Conservation (phyloP, 2,797 vertebrate species). For the Acrossocheilus wenchowensis region DNA sequence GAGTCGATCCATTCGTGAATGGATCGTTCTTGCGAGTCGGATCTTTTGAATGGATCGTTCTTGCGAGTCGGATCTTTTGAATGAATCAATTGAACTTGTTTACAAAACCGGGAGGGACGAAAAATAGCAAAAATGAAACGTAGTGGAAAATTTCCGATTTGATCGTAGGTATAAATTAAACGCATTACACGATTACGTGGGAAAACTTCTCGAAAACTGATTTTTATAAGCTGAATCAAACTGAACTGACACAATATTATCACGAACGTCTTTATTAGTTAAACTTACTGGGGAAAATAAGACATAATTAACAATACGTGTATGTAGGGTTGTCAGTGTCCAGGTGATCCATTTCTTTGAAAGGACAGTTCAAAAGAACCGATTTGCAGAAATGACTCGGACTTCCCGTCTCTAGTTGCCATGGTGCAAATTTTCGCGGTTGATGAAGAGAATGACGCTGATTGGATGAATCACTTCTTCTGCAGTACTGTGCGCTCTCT, state of each 20-base stretch:
- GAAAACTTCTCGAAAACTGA: background rate
- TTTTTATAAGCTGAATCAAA: background rate
- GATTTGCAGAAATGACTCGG: background rate
- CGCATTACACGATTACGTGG: background rate
- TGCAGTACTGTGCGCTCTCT: background rate
- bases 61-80: background rate
- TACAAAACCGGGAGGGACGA: background rate
- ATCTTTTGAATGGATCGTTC: background rate
- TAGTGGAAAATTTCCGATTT: background rate
- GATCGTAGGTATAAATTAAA: background rate
- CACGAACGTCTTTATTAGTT: background rate
- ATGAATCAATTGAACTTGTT: background rate
- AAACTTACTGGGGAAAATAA: background rate
- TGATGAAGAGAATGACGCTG: background rate
- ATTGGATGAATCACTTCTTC: slow-evolving; percentile 39
- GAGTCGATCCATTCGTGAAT: background rate
- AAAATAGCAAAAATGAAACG: background rate
- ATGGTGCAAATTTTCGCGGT: slow-evolving; percentile 11
- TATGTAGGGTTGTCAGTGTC: background rate
- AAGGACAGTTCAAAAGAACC: background rate
- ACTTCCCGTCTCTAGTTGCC: background rate
- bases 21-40: background rate
- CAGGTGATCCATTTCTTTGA: background rate
- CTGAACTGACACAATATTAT: background rate
- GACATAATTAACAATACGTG: background rate